A percentile compares a stretch with the other conserved stretches of the same genome.
phyloP scores from a whole-genome alignment of 1,140 invertebrate genomes.

The Lepidostoma basale region DNA sequence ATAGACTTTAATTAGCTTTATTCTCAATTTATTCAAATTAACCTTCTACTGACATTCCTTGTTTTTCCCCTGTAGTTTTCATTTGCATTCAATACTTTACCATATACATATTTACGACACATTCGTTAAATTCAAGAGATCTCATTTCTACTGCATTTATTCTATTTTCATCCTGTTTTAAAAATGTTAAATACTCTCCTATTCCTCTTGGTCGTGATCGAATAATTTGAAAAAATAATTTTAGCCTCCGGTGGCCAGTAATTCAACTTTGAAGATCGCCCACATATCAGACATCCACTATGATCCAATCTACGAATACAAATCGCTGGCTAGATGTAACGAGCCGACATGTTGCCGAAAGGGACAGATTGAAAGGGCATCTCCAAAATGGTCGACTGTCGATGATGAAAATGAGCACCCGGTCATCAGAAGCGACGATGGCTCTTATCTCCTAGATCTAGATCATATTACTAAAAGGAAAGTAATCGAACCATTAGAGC shows the following conservation, averaged over 20 bases:
- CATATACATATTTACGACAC: no score
- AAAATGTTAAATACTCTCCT: no score
- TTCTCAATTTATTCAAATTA: no score
- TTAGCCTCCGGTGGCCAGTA: neutral
- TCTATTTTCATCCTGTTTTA: no score
- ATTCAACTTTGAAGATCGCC: conserved; percentile 62
- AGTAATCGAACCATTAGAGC: conserved; percentile 19
- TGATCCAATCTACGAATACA: conserved; percentile 73
- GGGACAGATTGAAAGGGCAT: conserved; percentile 53
- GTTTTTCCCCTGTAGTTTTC: no score
- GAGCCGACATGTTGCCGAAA: conserved; percentile 80
- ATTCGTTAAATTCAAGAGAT: no score
- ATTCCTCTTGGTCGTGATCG: no score
- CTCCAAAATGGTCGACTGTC: conserved; percentile 17
- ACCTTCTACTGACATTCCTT: no score
- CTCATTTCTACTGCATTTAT: no score
- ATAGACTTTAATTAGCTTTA: no score
- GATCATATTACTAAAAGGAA: conserved; percentile 45
- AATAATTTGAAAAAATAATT: no score
- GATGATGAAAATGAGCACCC: conserved; percentile 32
- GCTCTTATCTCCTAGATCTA: conserved; percentile 49
- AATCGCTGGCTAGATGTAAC: conserved; percentile 71
- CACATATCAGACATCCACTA: conserved; percentile 84
- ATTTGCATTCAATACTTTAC: no score
- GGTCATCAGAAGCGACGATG: conserved; percentile 31